phyloP scores from a whole-genome alignment of 2,888 invertebrate species.

The Mythimna pallens region DNA sequence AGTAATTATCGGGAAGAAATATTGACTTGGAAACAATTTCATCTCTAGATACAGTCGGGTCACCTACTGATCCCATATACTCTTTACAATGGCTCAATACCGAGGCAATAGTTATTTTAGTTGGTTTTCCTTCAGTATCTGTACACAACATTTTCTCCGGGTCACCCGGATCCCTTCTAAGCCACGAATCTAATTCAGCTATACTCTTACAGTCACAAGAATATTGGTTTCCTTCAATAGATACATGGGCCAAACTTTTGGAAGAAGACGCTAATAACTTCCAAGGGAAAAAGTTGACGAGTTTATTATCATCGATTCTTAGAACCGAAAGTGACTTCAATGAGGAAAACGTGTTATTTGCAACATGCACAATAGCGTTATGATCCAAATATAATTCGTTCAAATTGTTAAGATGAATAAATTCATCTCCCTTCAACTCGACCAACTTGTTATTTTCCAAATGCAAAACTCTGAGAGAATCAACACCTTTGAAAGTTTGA shows the following conservation, averaged over 20 bases:
- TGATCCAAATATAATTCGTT: slow-evolving; percentile 95
- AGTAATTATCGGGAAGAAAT: slow-evolving; percentile 93
- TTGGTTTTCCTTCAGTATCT: slow-evolving; percentile 89
- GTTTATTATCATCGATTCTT: slow-evolving; percentile 94
- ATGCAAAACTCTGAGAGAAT: slow-evolving; percentile 93
- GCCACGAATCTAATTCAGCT: slow-evolving; percentile 93
- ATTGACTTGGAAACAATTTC: slow-evolving; percentile 91
- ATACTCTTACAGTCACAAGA: slow-evolving; percentile 95
- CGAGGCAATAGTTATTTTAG: slow-evolving; percentile 89
- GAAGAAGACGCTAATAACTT: slow-evolving; percentile 92
- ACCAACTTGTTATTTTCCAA: slow-evolving; percentile 94
- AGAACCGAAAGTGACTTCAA: slow-evolving; percentile 93
- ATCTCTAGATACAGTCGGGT: slow-evolving; percentile 86
- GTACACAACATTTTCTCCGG: slow-evolving; percentile 93
- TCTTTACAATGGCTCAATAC: slow-evolving; percentile 92
- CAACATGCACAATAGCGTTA: slow-evolving; percentile 93
- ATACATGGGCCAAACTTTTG: slow-evolving; percentile 92
- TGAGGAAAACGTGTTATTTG: slow-evolving; percentile 94
- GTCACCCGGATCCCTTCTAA: slow-evolving; percentile 92
- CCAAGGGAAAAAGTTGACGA: slow-evolving; percentile 94
- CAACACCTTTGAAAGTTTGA: slow-evolving; percentile 95
- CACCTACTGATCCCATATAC: slow-evolving; percentile 89
- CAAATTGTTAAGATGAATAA: slow-evolving; percentile 93
- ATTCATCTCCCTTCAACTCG: slow-evolving; percentile 94
- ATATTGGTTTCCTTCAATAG: slow-evolving; percentile 95